A percentile compares a stretch with the other conserved stretches of the same genome.
phyloP scores from a whole-genome alignment of 2,888 invertebrate species.

The Brachyptera risi region DNA sequence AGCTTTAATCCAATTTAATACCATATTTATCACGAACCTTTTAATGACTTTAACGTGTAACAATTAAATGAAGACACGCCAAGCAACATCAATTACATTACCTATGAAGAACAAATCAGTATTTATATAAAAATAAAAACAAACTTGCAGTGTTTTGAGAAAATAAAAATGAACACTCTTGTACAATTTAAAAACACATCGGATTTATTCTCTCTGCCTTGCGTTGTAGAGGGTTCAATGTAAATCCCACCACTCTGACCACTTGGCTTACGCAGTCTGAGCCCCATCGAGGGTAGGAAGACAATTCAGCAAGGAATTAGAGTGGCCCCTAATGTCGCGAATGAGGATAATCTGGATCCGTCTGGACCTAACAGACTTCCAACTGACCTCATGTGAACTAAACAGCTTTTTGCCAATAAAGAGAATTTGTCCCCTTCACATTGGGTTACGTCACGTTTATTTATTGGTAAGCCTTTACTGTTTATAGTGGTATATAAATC shows the following conservation, averaged over 20 bases:
- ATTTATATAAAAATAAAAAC: too few relatives aligned
- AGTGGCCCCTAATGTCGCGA: constrained; percentile 1
- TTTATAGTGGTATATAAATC: too few relatives aligned
- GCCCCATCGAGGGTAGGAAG: constrained; percentile 8
- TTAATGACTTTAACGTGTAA: too few relatives aligned
- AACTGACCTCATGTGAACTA: too few relatives aligned
- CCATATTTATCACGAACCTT: too few relatives aligned
- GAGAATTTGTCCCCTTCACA: not conserved
- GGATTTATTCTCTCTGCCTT: constrained; percentile 7
- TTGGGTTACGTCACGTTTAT: not conserved
- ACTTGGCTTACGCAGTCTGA: constrained; percentile 3
- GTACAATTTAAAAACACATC: constrained; percentile 11
- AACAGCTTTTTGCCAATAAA: not conserved
- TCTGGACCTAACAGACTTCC: not conserved
- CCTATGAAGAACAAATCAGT: too few relatives aligned
- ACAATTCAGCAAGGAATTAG: constrained; percentile 16
- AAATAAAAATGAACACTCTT: too few relatives aligned
- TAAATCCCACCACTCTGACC: not conserved
- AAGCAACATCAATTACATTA: too few relatives aligned
- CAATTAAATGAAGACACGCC: too few relatives aligned
- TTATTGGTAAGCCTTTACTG: too few relatives aligned
- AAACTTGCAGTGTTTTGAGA: too few relatives aligned
- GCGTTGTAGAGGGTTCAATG: constrained; percentile 12
- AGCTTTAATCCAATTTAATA: too few relatives aligned
- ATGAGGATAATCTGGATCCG: not conserved